A percentile compares a stretch with the other conserved stretches of the same genome.
phyloP scores from a whole-genome alignment of 2,797 vertebrate species.

The Ptychadena robeensis region DNA sequence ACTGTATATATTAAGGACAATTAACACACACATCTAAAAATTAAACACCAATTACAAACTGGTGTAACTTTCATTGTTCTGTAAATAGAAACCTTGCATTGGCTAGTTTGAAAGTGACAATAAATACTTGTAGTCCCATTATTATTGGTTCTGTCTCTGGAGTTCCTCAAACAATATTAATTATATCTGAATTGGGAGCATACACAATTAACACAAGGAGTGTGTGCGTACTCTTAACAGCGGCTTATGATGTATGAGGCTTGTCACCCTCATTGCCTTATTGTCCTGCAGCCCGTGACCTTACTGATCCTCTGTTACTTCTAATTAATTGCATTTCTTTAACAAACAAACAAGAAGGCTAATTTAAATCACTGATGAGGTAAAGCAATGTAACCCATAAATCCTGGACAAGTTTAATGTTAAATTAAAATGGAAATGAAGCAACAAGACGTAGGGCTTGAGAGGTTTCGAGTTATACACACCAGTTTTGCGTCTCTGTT shows the following conservation, averaged over 20 bases:
- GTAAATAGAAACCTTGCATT: too few relatives aligned
- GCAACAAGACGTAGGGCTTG: too few relatives aligned
- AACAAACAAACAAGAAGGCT: conserved; percentile 27
- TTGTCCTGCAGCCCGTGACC: conserved; percentile 36
- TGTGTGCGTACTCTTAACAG: background rate
- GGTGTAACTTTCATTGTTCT: too few relatives aligned
- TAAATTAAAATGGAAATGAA: too few relatives aligned
- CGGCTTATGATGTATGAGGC: conserved; percentile 31
- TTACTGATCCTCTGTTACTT: conserved; percentile 17
- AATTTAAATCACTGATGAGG: background rate
- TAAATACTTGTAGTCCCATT: background rate
- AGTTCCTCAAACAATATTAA: background rate
- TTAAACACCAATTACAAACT: too few relatives aligned
- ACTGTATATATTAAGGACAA: too few relatives aligned
- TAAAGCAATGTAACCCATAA: background rate
- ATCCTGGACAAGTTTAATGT: background rate
- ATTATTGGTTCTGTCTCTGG: background rate
- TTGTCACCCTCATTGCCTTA: conserved; percentile 21
- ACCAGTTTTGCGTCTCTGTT: too few relatives aligned
- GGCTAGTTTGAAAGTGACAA: background rate
- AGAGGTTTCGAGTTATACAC: too few relatives aligned
- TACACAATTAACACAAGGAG: background rate
- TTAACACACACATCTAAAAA: too few relatives aligned
- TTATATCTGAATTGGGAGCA: background rate
- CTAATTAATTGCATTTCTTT: conserved; percentile 43